Percentiles rank a stretch among this genome's conserved stretches.
Evolutionary conservation across 2,888 invertebrate species (phyloP).

Genomic region (Drosophila subsilvestris): DNA sequence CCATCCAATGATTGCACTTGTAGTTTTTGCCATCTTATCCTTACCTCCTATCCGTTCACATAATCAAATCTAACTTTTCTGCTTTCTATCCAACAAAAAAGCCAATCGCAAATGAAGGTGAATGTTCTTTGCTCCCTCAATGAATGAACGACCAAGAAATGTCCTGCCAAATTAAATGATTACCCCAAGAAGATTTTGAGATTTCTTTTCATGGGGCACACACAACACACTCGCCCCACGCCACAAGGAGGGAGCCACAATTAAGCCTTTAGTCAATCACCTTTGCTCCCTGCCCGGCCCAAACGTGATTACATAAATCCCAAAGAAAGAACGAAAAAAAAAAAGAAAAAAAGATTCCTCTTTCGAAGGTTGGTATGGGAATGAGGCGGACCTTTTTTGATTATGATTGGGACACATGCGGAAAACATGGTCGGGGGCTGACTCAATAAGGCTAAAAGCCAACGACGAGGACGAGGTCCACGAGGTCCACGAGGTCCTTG

Average conservation of each 20-base stretch:
- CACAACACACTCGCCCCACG: neutral
- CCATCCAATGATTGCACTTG: neutral
- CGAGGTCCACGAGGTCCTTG: conserved; percentile 58
- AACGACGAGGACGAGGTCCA: conserved; percentile 39
- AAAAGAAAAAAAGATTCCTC: neutral
- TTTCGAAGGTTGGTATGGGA: conserved; percentile 15
- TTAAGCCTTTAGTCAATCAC: conserved; percentile 41
- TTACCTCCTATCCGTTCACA: neutral
- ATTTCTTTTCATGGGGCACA: conserved; percentile 33
- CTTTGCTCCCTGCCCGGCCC: conserved; percentile 12
- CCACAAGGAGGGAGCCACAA: conserved; percentile 19
- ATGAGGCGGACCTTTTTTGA: conserved; percentile 40
- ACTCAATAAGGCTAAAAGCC: conserved; percentile 70
- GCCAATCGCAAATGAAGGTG: conserved; percentile 8
- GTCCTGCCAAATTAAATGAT: conserved; percentile 31
- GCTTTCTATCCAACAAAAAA: conserved; percentile 1
- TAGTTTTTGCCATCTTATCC: no score
- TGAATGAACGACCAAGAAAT: conserved; percentile 23
- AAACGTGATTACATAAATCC: conserved; percentile 53
- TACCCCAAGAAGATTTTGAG: conserved; percentile 22
- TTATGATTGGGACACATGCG: conserved; percentile 44
- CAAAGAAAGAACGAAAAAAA: conserved; percentile 32
- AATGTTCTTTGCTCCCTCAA: conserved; percentile 11
- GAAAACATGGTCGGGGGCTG: conserved; percentile 14
- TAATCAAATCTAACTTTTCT: neutral